A percentile compares a stretch with the other conserved stretches of the same genome.
These are phyloP conservation scores for Sitta europaea DNA, from an alignment of 2,113 vertebrate species.

Conservation along the genomic window DNA sequence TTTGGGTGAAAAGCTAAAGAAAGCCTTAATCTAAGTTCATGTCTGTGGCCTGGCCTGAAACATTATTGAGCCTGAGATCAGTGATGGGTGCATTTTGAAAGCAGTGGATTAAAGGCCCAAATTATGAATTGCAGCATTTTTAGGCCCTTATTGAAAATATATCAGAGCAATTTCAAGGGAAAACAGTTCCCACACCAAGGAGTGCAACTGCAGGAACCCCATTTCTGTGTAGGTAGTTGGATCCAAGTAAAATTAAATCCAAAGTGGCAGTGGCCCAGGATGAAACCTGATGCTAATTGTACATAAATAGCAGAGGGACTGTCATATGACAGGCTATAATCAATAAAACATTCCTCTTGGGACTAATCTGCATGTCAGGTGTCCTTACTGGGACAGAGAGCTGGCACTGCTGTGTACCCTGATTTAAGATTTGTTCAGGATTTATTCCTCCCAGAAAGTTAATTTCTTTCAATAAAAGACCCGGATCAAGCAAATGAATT, in stretches of 20 bases:
- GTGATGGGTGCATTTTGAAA: not conserved
- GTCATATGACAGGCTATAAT: slow-evolving; percentile 37
- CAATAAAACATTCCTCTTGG: slow-evolving; percentile 32
- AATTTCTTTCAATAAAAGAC: not conserved
- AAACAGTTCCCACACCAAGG: not conserved
- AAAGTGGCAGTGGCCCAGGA: not conserved
- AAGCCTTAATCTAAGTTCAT: not conserved
- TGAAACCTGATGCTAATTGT: slow-evolving; percentile 42
- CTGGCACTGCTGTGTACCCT: not conserved
- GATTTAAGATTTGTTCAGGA: not conserved
- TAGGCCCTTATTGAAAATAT: not conserved
- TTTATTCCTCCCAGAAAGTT: not conserved
- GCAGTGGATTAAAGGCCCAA: not conserved
- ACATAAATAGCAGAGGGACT: slow-evolving; percentile 18
- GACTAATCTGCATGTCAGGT: slow-evolving; percentile 11
- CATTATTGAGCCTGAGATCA: not conserved
- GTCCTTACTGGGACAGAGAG: not conserved
- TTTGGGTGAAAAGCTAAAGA: not conserved
- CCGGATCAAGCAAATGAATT: not conserved
- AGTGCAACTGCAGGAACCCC: not conserved
- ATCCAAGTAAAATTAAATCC: not conserved
- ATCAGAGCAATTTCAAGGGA: not conserved
- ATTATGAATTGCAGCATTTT: not conserved
- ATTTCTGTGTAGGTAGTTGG: not conserved
- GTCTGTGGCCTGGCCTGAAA: not conserved